Evolutionary conservation across 2,797 vertebrate species (phyloP).

Genomic region (Eurystomus glaucurus): DNA sequence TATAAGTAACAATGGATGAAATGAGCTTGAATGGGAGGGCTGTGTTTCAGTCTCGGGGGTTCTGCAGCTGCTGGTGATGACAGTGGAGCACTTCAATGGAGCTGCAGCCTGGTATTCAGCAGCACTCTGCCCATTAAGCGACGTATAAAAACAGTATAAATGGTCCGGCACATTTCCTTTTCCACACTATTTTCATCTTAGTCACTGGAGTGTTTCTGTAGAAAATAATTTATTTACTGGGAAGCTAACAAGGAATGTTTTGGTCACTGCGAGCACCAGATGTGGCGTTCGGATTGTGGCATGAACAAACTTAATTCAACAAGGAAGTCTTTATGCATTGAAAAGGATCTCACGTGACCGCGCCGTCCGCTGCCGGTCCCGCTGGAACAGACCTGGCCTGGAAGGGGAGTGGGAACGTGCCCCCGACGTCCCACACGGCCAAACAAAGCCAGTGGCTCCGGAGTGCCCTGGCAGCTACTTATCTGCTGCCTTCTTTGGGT

Average conservation of each 20-base stretch:
- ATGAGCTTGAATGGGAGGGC: constrained; percentile 77
- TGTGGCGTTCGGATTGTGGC: not conserved
- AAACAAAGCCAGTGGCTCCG: not conserved
- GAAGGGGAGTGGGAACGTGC: not conserved
- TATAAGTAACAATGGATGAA: constrained; percentile 79
- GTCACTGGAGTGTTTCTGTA: constrained; percentile 41
- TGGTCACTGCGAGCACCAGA: constrained; percentile 13
- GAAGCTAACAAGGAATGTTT: constrained; percentile 39
- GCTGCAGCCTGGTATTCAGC: constrained; percentile 49
- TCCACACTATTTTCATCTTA: constrained; percentile 51
- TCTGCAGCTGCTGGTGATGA: constrained; percentile 80
- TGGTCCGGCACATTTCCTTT: constrained; percentile 37
- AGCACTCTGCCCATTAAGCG: constrained; percentile 63
- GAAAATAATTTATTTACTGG: constrained; percentile 40
- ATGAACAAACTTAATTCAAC: constrained; percentile 26
- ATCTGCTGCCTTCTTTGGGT: not conserved
- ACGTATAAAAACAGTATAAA: constrained; percentile 44
- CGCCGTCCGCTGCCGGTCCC: constrained; percentile 4
- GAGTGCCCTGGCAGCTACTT: not conserved
- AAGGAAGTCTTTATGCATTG: constrained; percentile 50
- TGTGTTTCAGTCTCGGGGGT: constrained; percentile 50
- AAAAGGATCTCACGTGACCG: constrained; percentile 30
- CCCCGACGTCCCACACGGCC: not conserved
- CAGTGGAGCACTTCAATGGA: constrained; percentile 46
- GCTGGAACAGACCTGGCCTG: not conserved